Evolutionary conservation across 2,113 vertebrate genomes (phyloP).

Genomic region (Clarias macrocephalus): DNA sequence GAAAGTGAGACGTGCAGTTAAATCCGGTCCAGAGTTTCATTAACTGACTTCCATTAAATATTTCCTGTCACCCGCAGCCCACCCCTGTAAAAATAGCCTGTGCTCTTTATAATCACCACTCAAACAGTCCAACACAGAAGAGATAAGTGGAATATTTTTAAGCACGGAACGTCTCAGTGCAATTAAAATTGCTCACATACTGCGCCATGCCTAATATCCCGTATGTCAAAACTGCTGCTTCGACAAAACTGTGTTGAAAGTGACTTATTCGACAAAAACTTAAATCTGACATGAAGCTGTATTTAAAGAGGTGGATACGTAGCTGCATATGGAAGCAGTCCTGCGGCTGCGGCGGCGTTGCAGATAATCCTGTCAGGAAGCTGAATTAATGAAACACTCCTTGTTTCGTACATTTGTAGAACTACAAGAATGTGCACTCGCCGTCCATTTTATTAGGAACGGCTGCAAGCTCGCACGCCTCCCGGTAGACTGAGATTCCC

Average conservation of each 20-base stretch:
- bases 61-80: conserved; percentile 41
- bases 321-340: conserved; percentile 21
- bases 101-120: conserved; percentile 43
- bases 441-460: conserved; percentile 6
- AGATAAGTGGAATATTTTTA: conserved; percentile 50
- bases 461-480: not conserved
- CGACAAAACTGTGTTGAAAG: conserved; percentile 39
- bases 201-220: conserved; percentile 34
- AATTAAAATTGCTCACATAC: conserved; percentile 47
- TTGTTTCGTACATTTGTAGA: not conserved
- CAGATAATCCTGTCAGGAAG: conserved; percentile 15
- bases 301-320: conserved; percentile 29
- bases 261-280: conserved; percentile 48
- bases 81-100: conserved; percentile 46
- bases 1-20: conserved; percentile 6
- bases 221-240: conserved; percentile 43
- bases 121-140: conserved; percentile 33
- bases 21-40: conserved; percentile 43
- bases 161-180: conserved; percentile 30
- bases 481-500: not conserved
- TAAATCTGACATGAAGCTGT: conserved; percentile 24
- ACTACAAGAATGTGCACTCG: not conserved
- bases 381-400: conserved; percentile 7
- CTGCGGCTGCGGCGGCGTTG: not conserved
- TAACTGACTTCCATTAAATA: conserved; percentile 46